Conservation (phyloP, 2,113 vertebrate species). For the Struthio camelus region DNA sequence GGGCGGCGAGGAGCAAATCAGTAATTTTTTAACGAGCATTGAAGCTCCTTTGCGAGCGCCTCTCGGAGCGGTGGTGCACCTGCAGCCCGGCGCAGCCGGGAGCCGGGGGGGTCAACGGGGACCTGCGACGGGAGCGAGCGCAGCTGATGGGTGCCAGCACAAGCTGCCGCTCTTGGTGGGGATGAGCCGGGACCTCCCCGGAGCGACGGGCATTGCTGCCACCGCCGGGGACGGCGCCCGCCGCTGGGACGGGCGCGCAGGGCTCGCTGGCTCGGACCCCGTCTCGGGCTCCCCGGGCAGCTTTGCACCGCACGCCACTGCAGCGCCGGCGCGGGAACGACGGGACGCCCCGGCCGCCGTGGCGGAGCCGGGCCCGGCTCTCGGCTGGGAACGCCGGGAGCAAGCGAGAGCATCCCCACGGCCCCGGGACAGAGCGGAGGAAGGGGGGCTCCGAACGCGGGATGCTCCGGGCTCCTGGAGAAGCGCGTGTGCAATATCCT, state of each 20-base stretch:
- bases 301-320: too few relatives aligned
- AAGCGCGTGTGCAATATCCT: neutral
- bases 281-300: too few relatives aligned
- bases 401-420: too few relatives aligned
- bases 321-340: too few relatives aligned
- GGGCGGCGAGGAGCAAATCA: slow-evolving; percentile 65
- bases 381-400: too few relatives aligned
- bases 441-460: too few relatives aligned
- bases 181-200: neutral
- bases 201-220: rapidly evolving
- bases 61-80: slow-evolving; percentile 57
- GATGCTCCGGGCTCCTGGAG: too few relatives aligned
- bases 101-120: neutral
- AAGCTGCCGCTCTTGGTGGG: rapidly evolving
- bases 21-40: slow-evolving; percentile 62
- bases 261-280: too few relatives aligned
- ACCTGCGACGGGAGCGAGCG: neutral
- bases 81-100: slow-evolving; percentile 43
- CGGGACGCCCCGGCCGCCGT: too few relatives aligned
- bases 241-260: too few relatives aligned
- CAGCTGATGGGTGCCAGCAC: neutral
- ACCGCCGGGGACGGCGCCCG: neutral
- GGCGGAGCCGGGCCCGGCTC: too few relatives aligned
- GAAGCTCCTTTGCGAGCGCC: slow-evolving; percentile 32
- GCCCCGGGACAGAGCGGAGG: too few relatives aligned